A percentile compares a stretch with the other conserved stretches of the same genome.
Evolutionary conservation across 35 echinoderm and acorn worm species (phyloP).

Genomic region (Diadema setosum): DNA sequence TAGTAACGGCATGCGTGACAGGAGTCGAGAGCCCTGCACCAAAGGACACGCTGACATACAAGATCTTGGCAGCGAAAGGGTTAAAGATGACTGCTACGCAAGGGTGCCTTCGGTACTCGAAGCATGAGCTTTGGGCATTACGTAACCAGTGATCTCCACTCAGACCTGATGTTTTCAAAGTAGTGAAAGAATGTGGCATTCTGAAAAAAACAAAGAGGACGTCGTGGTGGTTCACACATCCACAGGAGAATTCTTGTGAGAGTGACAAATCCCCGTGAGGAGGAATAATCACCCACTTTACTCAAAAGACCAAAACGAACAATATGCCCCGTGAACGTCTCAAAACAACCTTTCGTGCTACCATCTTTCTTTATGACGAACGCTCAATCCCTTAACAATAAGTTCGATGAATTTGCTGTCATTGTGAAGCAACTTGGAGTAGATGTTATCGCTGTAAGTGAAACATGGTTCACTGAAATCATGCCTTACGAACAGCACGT

Average conservation of each 20-base stretch:
- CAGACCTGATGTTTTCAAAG: not conserved
- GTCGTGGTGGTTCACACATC: not conserved
- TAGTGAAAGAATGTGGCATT: not conserved
- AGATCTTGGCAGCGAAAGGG: too few species aligned
- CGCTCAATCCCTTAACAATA: slow-evolving; percentile 15
- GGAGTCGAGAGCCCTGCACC: too few species aligned
- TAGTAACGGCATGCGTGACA: too few species aligned
- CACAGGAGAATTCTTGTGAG: not conserved
- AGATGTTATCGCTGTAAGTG: not conserved
- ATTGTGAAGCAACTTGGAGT: not conserved
- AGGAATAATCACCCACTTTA: not conserved
- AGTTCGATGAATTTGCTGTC: slow-evolving; percentile 34
- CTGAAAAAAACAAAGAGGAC: not conserved
- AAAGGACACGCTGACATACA: too few species aligned
- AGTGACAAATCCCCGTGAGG: not conserved
- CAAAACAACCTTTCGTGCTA: not conserved
- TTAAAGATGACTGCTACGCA: too few species aligned
- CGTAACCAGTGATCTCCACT: not conserved
- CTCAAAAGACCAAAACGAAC: not conserved
- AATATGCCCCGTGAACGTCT: not conserved
- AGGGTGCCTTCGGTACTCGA: too few species aligned
- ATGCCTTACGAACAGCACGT: not conserved
- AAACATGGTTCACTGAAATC: not conserved
- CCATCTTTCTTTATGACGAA: not conserved
- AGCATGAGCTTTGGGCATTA: too few species aligned